These are phyloP conservation scores for Cylindroiulus punctatus DNA, from an alignment of 2,888 invertebrate species.

Conservation along the genomic window DNA sequence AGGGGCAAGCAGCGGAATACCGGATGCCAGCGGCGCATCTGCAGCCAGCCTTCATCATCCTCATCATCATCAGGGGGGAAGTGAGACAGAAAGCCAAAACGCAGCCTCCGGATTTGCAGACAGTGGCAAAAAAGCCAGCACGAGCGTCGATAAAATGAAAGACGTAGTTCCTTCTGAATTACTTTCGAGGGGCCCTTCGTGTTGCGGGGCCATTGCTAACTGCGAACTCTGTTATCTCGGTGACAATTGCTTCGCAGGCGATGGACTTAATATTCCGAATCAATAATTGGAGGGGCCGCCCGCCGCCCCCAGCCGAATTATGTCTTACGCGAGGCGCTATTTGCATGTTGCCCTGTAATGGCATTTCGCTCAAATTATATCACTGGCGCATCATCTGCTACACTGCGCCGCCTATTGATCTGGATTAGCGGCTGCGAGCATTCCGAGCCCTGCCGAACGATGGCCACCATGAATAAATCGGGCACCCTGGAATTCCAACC, in stretches of 20 bases:
- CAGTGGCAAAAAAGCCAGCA: background rate
- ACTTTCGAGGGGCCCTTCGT: constrained; percentile 10
- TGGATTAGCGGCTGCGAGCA: background rate
- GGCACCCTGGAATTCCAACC: too few relatives aligned
- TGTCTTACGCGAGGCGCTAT: background rate
- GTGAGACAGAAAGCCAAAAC: constrained; percentile 11
- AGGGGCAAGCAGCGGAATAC: background rate
- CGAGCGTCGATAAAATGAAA: background rate
- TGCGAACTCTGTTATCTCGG: constrained; percentile 52
- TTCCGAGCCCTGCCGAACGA: background rate
- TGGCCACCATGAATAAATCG: background rate
- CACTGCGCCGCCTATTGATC: background rate
- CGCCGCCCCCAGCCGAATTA: background rate
- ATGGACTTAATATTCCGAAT: constrained; percentile 50
- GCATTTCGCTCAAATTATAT: constrained; percentile 13
- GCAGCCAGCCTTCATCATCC: background rate
- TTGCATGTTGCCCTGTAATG: background rate
- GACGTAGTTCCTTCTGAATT: constrained; percentile 32
- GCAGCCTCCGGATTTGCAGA: background rate
- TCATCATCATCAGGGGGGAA: constrained; percentile 6
- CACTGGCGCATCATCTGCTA: constrained; percentile 27
- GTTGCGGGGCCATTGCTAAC: constrained; percentile 39
- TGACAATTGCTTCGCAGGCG: constrained; percentile 51
- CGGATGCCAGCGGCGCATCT: background rate
- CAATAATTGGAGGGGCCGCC: background rate